Evolutionary conservation across 2,888 invertebrate genomes (phyloP), one percentile per base, ranked within the genome.

Genomic region (Protonemura montana): DNA sequence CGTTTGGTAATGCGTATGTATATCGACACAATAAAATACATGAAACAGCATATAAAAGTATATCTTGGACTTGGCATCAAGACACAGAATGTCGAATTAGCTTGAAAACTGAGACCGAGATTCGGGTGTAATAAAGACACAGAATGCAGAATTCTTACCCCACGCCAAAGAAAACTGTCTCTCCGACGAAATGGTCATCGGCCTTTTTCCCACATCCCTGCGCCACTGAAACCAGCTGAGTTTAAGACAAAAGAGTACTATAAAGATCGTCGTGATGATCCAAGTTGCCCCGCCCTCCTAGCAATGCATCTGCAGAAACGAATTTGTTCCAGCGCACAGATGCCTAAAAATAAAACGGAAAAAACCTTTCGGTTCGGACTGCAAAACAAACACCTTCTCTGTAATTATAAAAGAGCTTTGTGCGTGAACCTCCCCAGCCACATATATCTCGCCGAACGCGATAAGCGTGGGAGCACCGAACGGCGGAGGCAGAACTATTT

Each of bases 221-320:
- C 41, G 59, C 59, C 59, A 59, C 59, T 59, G 59, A 10, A 59
- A 21, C 6, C 13, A 59, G 59, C 13, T 59, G 59, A 21, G 21
- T 13, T 16, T 59, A 59, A 59, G 59, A 59, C 59, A 59, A 59
- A 59, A 59, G 59, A 59, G 59, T 59, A 13, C 59, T 21, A 59
- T 59, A 59, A 59, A 59, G 59, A 59, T 59, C 35, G 7, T 21
- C 16, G 59, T 7, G 59, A 59, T 13, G 59, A 59, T 59, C 59
- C 13, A 21, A 10, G 21, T 2, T 1, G 59, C 59, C 59, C 13
- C 59, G 59, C 59, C 59, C 59, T 2, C n/a, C n/a, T n/a, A n/a
- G 59, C 59, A 59, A 59, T 59, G 59, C 59, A 59, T 59, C 59
- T 59, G 59, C 21, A 59, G 59, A 59, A 59, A 59, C 59, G 59